Evolutionary conservation across 2,888 invertebrate species (phyloP).

Genomic region (Caenorhabditis becei): DNA sequence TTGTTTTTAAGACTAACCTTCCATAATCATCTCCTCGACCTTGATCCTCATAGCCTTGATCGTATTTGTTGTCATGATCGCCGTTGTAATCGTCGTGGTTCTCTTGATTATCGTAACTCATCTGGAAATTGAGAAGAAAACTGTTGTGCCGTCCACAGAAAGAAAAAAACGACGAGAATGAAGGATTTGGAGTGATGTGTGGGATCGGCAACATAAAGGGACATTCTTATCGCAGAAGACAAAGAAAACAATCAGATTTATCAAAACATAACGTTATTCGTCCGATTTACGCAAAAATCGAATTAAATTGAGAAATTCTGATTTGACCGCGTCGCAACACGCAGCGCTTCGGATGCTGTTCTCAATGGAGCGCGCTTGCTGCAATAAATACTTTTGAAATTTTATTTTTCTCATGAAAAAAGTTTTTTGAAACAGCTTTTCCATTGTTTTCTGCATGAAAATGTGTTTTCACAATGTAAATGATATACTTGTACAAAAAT

Average conservation of each 20-base stretch:
- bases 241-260: too few species aligned
- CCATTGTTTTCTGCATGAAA: too few species aligned
- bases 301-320: too few species aligned
- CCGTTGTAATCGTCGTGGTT: slow-evolving; percentile 56
- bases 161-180: too few species aligned
- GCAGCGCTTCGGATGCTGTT: background rate
- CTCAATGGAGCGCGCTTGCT: slow-evolving; percentile 38
- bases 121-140: slow-evolving; percentile 37
- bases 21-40: slow-evolving; percentile 47
- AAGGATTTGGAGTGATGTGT: too few species aligned
- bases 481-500: too few species aligned
- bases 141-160: too few species aligned
- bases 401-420: background rate
- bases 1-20: slow-evolving; percentile 8
- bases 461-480: too few species aligned
- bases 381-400: background rate
- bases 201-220: too few species aligned
- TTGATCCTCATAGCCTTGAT: slow-evolving; percentile 48
- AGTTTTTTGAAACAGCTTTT: background rate
- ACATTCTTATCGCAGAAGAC: too few species aligned
- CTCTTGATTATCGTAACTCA: slow-evolving; percentile 60
- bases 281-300: too few species aligned
- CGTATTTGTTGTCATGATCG: slow-evolving; percentile 53
- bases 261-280: too few species aligned
- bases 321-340: slow-evolving; percentile 19